Percentiles rank a stretch among this genome's conserved stretches.
phyloP scores from a whole-genome alignment of 2,113 vertebrate genomes.

The Prochilodus magdalenae region DNA sequence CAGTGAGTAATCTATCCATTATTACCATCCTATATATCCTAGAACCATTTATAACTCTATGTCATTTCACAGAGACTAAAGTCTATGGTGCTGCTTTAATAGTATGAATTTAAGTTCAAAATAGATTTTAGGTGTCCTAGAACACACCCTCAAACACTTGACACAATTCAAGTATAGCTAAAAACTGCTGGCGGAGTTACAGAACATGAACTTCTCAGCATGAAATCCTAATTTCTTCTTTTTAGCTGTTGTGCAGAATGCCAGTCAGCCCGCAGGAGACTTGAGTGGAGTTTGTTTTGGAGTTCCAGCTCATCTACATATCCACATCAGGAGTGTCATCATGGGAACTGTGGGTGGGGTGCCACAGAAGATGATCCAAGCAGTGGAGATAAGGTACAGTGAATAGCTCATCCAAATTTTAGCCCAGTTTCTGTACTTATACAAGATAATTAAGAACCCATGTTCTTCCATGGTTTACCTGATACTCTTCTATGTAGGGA shows the following conservation, averaged over 20 bases:
- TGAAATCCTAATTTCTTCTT: background rate
- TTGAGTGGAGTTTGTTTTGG: slow-evolving; percentile 73
- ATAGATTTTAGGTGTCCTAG: background rate
- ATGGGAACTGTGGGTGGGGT: slow-evolving; percentile 77
- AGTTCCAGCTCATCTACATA: slow-evolving; percentile 81
- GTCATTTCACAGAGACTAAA: background rate
- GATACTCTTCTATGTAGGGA: too few species aligned
- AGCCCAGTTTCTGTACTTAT: background rate
- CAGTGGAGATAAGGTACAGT: slow-evolving; percentile 83
- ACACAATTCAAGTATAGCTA: background rate
- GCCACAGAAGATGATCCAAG: slow-evolving; percentile 78
- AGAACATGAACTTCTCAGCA: too few species aligned
- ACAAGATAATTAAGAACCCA: background rate
- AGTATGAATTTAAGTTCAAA: background rate
- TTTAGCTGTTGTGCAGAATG: slow-evolving; percentile 61
- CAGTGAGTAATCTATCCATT: slow-evolving; percentile 76
- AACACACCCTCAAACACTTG: background rate
- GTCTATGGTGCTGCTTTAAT: background rate
- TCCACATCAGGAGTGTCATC: slow-evolving; percentile 77
- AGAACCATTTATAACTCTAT: background rate
- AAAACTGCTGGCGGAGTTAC: background rate
- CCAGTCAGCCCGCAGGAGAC: slow-evolving; percentile 54
- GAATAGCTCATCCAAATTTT: background rate
- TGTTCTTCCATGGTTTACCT: background rate
- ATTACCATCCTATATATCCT: background rate